Evolutionary conservation across 2,113 vertebrate species (phyloP).

Genomic region (Mobula birostris): DNA sequence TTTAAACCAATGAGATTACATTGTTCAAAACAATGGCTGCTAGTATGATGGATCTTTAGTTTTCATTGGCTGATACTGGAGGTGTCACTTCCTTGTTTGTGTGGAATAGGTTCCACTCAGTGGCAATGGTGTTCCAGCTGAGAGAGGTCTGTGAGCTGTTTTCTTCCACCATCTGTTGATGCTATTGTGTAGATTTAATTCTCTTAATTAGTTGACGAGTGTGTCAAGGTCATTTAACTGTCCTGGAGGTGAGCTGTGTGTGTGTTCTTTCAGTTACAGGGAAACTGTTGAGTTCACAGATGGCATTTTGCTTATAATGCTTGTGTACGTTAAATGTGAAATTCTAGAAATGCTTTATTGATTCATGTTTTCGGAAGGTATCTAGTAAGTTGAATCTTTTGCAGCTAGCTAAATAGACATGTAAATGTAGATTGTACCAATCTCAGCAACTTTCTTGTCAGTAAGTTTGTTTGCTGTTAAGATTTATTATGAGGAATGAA

Average conservation of each 20-base stretch:
- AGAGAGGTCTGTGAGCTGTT: conserved; percentile 8
- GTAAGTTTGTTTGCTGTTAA: neutral
- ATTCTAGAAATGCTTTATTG: neutral
- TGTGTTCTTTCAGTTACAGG: neutral
- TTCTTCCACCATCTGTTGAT: conserved; percentile 23
- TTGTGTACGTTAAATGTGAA: neutral
- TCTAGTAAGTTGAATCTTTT: neutral
- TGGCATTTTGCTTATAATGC: neutral
- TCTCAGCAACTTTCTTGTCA: neutral
- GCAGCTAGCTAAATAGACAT: neutral
- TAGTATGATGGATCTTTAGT: neutral
- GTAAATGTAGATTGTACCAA: neutral
- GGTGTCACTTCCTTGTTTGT: neutral
- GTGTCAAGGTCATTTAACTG: conserved; percentile 8
- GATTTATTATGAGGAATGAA: no score
- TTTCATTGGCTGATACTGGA: neutral
- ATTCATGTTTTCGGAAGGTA: neutral
- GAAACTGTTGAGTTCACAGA: neutral
- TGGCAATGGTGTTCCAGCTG: neutral
- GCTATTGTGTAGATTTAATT: conserved; percentile 7
- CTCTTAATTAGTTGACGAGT: neutral
- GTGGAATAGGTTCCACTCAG: neutral
- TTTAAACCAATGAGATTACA: neutral
- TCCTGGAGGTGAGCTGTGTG: neutral
- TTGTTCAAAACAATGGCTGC: neutral